Percentiles rank a stretch among this genome's conserved stretches.
phyloP scores from a whole-genome alignment of 2,113 vertebrate species.

The Vanacampus margaritifer region DNA sequence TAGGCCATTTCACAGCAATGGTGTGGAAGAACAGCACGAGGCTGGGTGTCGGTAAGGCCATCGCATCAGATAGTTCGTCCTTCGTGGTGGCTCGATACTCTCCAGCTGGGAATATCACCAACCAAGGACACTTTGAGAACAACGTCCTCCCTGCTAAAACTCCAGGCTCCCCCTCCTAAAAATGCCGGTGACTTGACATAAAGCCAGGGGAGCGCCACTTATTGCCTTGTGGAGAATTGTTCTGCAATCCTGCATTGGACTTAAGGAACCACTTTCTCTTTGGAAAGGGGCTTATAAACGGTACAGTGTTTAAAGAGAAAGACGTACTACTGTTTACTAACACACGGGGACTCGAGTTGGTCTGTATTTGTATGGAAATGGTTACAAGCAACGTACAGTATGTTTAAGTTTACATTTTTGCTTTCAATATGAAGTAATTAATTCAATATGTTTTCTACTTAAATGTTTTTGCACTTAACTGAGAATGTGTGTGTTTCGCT shows the following conservation, averaged over 20 bases:
- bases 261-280: conserved; percentile 1
- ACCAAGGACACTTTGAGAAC: conserved; percentile 91
- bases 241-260: conserved; percentile 2
- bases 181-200: background rate
- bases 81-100: conserved; percentile 96
- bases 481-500: conserved; percentile 31
- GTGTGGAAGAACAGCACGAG: conserved; percentile 91
- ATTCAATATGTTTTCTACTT: conserved; percentile 18
- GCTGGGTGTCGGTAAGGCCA: conserved; percentile 90
- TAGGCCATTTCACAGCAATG: conserved; percentile 98
- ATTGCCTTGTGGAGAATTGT: conserved; percentile 5
- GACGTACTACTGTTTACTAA: conserved; percentile 15
- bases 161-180: conserved; percentile 24
- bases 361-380: conserved; percentile 2
- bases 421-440: conserved; percentile 8
- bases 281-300: background rate
- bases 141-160: conserved; percentile 85
- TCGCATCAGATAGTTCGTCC: conserved; percentile 87
- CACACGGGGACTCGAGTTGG: background rate
- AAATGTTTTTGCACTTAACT: background rate
- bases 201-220: conserved; percentile 24
- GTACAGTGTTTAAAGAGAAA: conserved; percentile 6
- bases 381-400: background rate
- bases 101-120: conserved; percentile 93
- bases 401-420: background rate